These are phyloP conservation scores for Danionella cerebrum DNA, from an alignment of 2,113 vertebrate genomes.

Conservation along the genomic window DNA sequence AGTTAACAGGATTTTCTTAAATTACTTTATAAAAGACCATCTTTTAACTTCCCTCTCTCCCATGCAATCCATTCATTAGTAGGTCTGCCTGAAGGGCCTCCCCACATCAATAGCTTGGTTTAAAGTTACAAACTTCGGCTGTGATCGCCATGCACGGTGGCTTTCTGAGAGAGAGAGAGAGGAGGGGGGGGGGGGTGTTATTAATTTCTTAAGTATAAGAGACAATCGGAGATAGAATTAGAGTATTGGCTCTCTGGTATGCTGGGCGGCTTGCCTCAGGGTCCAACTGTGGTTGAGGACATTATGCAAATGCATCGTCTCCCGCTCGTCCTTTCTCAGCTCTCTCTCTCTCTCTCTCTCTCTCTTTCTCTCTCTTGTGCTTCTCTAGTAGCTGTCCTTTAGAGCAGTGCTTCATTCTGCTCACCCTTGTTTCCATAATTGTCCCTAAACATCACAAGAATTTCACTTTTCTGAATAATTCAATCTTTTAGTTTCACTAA, in stretches of 20 bases:
- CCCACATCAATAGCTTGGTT: constrained; percentile 95
- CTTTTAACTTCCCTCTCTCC: constrained; percentile 99
- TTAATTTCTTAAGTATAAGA: constrained; percentile 99
- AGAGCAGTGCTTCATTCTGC: background rate
- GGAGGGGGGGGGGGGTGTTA: constrained; percentile 78
- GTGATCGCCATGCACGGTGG: constrained; percentile 85
- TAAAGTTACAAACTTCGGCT: constrained; percentile 99
- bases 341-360: constrained; percentile 16
- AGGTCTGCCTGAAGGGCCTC: constrained; percentile 96
- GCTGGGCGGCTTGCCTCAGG: constrained; percentile 92
- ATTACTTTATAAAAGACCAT: constrained; percentile 99
- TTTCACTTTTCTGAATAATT: constrained; percentile 44
- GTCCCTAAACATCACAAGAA: constrained; percentile 34
- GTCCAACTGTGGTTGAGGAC: constrained; percentile 93
- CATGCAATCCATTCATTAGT: constrained; percentile 99
- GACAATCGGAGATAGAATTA: constrained; percentile 99
- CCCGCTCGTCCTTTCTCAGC: constrained; percentile 29
- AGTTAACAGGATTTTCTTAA: constrained; percentile 99
- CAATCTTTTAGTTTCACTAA: constrained; percentile 32
- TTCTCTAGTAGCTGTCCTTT: too few relatives aligned
- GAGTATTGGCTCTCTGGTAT: constrained; percentile 98
- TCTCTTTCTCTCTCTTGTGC: constrained; percentile 34
- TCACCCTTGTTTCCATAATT: constrained; percentile 38
- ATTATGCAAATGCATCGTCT: constrained; percentile 92
- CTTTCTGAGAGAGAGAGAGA: too few relatives aligned